phyloP scores from a whole-genome alignment of 2,797 vertebrate species.

The Vipera ursinii region DNA sequence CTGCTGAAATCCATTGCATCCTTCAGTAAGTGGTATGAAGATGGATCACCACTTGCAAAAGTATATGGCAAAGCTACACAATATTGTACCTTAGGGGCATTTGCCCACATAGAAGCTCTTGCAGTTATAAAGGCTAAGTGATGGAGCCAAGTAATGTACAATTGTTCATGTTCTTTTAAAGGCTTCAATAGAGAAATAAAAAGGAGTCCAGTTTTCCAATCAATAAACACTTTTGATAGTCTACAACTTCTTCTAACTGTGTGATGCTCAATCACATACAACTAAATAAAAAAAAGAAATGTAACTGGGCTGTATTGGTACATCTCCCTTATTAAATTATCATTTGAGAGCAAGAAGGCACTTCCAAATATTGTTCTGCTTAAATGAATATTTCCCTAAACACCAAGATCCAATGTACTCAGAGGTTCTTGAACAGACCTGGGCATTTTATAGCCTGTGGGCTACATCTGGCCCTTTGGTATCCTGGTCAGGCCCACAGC shows the following conservation, averaged over 20 bases:
- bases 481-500: neutral
- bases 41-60: neutral
- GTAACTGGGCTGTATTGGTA: slow-evolving; percentile 50
- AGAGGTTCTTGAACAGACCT: neutral
- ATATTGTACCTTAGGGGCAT: neutral
- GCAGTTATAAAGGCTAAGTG: neutral
- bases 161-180: neutral
- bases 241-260: slow-evolving; percentile 32
- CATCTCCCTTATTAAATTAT: slow-evolving; percentile 66
- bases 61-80: neutral
- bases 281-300: slow-evolving; percentile 40
- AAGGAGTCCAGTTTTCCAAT: neutral
- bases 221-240: slow-evolving; percentile 25
- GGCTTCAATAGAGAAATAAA: neutral
- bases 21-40: neutral
- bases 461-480: neutral
- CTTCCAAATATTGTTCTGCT: slow-evolving; percentile 66
- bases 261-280: slow-evolving; percentile 49
- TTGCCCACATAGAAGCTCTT: neutral
- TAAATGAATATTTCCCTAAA: slow-evolving; percentile 50
- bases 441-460: too few relatives aligned
- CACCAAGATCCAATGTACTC: neutral
- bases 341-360: slow-evolving; percentile 63
- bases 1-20: neutral
- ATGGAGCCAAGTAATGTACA: neutral